Evolutionary conservation across 2,797 vertebrate genomes (phyloP).

Genomic region (Acipenser transmontanus): DNA sequence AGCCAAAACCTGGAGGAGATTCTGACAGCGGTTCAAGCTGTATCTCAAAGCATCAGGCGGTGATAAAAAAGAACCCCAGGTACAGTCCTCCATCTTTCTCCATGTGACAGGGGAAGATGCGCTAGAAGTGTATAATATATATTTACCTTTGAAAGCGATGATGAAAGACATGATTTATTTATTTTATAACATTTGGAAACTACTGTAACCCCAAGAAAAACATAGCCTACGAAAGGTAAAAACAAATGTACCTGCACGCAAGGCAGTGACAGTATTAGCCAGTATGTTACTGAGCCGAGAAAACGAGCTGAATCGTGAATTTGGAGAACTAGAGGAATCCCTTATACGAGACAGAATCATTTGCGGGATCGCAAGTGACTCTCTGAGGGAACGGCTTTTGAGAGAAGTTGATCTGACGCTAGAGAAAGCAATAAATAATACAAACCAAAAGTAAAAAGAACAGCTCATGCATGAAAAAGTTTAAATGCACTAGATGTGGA

Average conservation of each 20-base stretch:
- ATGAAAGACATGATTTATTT: not conserved
- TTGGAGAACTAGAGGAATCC: constrained; percentile 12
- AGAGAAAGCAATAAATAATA: not conserved
- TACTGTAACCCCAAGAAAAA: constrained; percentile 1
- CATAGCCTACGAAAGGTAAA: not conserved
- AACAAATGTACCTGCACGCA: not conserved
- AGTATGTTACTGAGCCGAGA: constrained; percentile 12
- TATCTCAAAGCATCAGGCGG: not conserved
- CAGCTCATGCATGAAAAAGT: constrained; percentile 5
- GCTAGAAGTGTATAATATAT: not conserved
- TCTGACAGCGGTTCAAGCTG: not conserved
- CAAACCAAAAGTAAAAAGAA: constrained; percentile 2
- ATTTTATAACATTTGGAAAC: not conserved
- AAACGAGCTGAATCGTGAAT: constrained; percentile 6
- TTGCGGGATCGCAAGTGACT: constrained; percentile 5
- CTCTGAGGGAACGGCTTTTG: constrained; percentile 7
- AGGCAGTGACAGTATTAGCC: constrained; percentile 10
- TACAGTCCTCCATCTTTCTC: not conserved
- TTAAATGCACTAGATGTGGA: constrained; percentile 17
- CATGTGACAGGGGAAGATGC: not conserved
- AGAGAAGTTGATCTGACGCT: constrained; percentile 3
- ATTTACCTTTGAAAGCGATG: not conserved
- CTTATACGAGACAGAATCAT: constrained; percentile 12
- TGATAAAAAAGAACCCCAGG: not conserved
- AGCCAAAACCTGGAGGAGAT: not conserved